phyloP scores from a whole-genome alignment of 2,113 vertebrate species.

The Microcebus ravelobensis region DNA sequence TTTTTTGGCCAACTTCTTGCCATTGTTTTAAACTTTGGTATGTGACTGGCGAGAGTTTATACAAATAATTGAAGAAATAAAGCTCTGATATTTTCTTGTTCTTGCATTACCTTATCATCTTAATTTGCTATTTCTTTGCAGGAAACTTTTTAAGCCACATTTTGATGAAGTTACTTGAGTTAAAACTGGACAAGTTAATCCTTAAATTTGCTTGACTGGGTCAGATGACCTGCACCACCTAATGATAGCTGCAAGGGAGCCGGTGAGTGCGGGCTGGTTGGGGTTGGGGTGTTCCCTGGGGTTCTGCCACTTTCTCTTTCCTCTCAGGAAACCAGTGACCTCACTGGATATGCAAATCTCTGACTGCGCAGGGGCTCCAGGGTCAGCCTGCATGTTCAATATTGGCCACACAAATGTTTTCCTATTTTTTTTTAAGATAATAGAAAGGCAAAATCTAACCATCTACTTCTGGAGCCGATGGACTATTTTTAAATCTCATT shows the following conservation, averaged over 20 bases:
- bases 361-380: rapidly evolving
- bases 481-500: background rate
- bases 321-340: background rate
- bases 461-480: background rate
- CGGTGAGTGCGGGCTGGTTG: no score
- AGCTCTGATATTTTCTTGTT: background rate
- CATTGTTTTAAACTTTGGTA: background rate
- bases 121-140: background rate
- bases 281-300: rapidly evolving
- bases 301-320: rapidly evolving
- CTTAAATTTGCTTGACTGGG: background rate
- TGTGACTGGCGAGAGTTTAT: background rate
- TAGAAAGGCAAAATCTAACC: background rate
- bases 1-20: background rate
- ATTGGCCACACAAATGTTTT: background rate
- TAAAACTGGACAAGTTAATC: background rate
- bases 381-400: rapidly evolving
- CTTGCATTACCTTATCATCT: background rate
- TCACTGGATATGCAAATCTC: background rate
- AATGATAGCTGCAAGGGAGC: rapidly evolving
- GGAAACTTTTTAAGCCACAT: background rate
- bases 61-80: background rate
- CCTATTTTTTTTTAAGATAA: background rate
- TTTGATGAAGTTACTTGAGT: background rate
- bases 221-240: rapidly evolving